A percentile compares a stretch with the other conserved stretches of the same genome.
phyloP scores from a whole-genome alignment of 1,140 invertebrate species.

The Euwallacea fornicatus region DNA sequence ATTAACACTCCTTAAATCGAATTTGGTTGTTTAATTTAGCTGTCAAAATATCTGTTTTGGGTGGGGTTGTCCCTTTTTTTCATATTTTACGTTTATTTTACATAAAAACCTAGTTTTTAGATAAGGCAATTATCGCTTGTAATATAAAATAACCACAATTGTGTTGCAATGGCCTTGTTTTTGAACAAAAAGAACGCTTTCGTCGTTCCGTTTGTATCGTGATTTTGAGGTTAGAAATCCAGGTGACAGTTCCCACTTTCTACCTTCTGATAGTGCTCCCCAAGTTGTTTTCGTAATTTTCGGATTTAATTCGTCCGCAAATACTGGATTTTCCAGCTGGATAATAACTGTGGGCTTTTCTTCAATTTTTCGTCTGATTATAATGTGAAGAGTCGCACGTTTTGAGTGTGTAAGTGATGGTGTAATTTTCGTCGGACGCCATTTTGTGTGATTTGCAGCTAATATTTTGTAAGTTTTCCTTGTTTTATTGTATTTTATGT shows the following conservation, averaged over 20 bases:
- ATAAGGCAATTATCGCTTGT: neutral
- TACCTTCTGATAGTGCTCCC: conserved; percentile 31
- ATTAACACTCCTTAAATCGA: neutral
- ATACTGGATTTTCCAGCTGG: conserved; percentile 11
- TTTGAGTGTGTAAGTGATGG: conserved; percentile 33
- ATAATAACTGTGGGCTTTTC: neutral
- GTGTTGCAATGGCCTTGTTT: neutral
- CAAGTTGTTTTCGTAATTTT: conserved; percentile 28
- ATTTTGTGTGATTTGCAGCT: conserved; percentile 44
- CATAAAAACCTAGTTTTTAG: conserved; percentile 10
- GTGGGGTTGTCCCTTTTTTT: conserved; percentile 37
- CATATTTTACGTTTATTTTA: conserved; percentile 27
- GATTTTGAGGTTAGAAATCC: conserved; percentile 34
- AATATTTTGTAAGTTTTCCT: conserved; percentile 47
- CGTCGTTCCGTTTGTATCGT: conserved; percentile 2
- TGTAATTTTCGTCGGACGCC: conserved; percentile 41
- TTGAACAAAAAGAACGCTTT: neutral
- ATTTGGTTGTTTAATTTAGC: neutral
- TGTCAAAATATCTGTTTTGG: conserved; percentile 33
- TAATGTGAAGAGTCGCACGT: conserved; percentile 35
- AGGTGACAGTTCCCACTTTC: conserved; percentile 31
- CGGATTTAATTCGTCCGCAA: neutral
- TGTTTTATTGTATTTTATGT: conserved; percentile 25
- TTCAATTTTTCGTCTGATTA: conserved; percentile 12
- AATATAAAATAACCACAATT: neutral